Percentiles rank a stretch among this genome's conserved stretches.
phyloP scores from a whole-genome alignment of 2,113 vertebrate species.

The Recurvirostra avosetta region DNA sequence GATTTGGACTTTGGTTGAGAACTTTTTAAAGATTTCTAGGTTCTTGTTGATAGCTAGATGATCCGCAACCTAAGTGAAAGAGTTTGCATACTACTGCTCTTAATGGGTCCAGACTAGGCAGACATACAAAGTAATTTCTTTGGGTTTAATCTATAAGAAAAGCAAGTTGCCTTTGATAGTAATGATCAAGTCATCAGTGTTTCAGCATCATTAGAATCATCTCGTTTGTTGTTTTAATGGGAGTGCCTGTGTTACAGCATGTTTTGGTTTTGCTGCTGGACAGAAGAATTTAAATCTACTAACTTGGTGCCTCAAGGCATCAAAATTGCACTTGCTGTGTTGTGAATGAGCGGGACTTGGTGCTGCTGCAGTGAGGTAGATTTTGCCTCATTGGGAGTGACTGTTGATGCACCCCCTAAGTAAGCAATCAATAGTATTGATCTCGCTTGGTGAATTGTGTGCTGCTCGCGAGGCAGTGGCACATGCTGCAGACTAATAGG shows the following conservation, averaged over 20 bases:
- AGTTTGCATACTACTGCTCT: background rate
- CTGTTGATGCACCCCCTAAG: conserved; percentile 21
- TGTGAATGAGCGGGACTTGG: background rate
- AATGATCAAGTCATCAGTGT: background rate
- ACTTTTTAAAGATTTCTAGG: background rate
- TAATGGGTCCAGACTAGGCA: background rate
- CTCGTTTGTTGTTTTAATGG: background rate
- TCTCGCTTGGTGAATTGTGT: background rate
- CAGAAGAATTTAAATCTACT: background rate
- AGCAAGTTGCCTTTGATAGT: background rate
- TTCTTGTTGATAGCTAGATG: background rate
- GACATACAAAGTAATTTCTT: background rate
- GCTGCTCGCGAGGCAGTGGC: background rate
- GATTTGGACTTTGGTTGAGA: background rate
- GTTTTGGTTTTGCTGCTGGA: background rate
- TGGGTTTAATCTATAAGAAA: background rate
- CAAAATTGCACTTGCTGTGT: background rate
- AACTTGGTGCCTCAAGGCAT: background rate
- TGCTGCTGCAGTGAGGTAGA: background rate
- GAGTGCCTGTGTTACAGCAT: background rate
- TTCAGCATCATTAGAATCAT: background rate
- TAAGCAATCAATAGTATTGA: conserved; percentile 39
- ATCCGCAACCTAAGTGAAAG: background rate
- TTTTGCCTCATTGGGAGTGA: conserved; percentile 2
- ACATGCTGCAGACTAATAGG: background rate